Conservation (phyloP, 2,888 invertebrate species). For the Lithosia quadra region DNA sequence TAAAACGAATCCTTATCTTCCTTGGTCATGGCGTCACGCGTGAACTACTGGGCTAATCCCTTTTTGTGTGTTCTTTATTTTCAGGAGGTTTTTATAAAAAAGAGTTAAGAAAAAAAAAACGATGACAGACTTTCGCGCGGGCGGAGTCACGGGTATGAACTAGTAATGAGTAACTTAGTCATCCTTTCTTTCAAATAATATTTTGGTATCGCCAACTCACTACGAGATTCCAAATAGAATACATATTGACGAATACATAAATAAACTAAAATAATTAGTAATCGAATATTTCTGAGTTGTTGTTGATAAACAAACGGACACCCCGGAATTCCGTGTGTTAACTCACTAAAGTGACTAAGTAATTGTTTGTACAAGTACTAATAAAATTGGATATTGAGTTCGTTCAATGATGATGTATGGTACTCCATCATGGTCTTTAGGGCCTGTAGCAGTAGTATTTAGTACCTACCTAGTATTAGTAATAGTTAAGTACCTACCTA, state of each 20-base stretch:
- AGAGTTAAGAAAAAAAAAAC: too few species aligned
- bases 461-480: too few species aligned
- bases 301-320: slow-evolving; percentile 44
- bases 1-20: too few species aligned
- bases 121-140: too few species aligned
- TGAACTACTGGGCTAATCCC: too few species aligned
- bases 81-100: too few species aligned
- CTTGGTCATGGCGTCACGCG: too few species aligned
- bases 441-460: too few species aligned
- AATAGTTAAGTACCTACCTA: too few species aligned
- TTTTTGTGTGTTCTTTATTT: too few species aligned
- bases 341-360: slow-evolving; percentile 3
- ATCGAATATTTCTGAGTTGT: slow-evolving; percentile 32
- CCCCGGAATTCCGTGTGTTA: slow-evolving; percentile 41
- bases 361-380: too few species aligned
- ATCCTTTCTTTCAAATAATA: background rate
- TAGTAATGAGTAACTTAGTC: background rate
- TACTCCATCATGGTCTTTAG: background rate
- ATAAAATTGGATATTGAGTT: slow-evolving; percentile 20
- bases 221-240: slow-evolving; percentile 10
- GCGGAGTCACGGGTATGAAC: too few species aligned
- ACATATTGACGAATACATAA: slow-evolving; percentile 6
- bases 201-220: slow-evolving; percentile 2
- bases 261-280: slow-evolving; percentile 28
- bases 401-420: background rate